These are phyloP conservation scores for Macrotis lagotis DNA, from an alignment of 2,113 vertebrate species.

Conservation along the genomic window DNA sequence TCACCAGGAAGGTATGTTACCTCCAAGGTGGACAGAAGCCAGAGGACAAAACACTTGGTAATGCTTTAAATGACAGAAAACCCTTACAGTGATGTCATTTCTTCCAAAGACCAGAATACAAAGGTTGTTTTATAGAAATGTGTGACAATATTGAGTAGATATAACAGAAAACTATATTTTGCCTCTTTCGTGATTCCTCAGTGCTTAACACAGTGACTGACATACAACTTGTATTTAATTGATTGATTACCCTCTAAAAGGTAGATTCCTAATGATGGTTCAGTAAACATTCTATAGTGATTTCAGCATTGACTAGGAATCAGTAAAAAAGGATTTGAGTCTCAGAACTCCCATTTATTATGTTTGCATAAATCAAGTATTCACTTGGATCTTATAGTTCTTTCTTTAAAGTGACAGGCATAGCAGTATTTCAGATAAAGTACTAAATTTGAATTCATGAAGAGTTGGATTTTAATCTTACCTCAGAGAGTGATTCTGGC, in stretches of 20 bases:
- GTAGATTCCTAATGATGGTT: not conserved
- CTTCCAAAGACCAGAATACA: not conserved
- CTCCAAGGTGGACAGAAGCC: not conserved
- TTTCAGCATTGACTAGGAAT: not conserved
- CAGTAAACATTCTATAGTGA: not conserved
- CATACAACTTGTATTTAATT: not conserved
- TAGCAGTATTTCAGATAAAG: not conserved
- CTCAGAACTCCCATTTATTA: not conserved
- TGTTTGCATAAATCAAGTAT: not conserved
- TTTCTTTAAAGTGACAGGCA: not conserved
- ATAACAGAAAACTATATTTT: not conserved
- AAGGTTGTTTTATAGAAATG: not conserved
- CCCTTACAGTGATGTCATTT: not conserved
- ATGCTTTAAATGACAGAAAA: not conserved
- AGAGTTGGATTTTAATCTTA: not conserved
- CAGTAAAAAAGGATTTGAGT: not conserved
- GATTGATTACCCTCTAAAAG: not conserved
- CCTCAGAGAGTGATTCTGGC: not conserved
- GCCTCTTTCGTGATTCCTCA: not conserved
- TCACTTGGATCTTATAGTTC: not conserved
- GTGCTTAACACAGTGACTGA: not conserved
- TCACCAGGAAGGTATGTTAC: not conserved
- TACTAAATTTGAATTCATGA: not conserved
- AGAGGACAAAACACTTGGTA: not conserved
- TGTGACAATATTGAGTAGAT: not conserved